A percentile compares a stretch with the other conserved stretches of the same genome.
phyloP scores from a whole-genome alignment of 2,888 invertebrate species.

The Dioctria rufipes region DNA sequence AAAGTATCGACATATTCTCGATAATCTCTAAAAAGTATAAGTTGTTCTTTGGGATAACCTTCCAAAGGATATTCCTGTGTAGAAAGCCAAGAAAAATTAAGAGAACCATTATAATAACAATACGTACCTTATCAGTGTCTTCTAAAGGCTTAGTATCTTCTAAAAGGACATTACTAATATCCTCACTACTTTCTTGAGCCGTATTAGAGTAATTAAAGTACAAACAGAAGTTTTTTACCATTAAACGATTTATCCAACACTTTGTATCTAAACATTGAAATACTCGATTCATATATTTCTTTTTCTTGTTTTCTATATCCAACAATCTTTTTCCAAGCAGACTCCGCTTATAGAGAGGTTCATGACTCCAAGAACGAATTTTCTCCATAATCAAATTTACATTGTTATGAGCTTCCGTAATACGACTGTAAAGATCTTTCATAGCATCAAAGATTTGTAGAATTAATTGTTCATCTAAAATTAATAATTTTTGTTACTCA shows the following conservation, averaged over 20 bases:
- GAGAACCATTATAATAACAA: not conserved
- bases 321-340: slow-evolving; percentile 66
- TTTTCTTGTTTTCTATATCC: slow-evolving; percentile 66
- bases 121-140: too few species aligned
- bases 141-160: too few species aligned
- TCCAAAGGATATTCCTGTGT: slow-evolving; percentile 37
- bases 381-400: slow-evolving; percentile 74
- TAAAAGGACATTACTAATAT: not conserved
- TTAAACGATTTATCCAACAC: slow-evolving; percentile 64
- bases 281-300: slow-evolving; percentile 64
- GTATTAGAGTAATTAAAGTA: slow-evolving; percentile 65
- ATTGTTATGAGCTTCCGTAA: slow-evolving; percentile 75
- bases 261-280: slow-evolving; percentile 66
- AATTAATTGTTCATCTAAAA: slow-evolving; percentile 63
- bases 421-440: slow-evolving; percentile 63
- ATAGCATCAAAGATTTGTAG: slow-evolving; percentile 64
- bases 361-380: slow-evolving; percentile 80
- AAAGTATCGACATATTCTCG: slow-evolving; percentile 69
- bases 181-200: slow-evolving; percentile 29
- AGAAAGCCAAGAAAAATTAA: not conserved
- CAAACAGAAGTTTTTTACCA: slow-evolving; percentile 67
- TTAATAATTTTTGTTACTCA: not conserved
- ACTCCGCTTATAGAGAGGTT: slow-evolving; percentile 85
- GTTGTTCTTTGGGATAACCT: slow-evolving; percentile 69
- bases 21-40: slow-evolving; percentile 73